Percentiles rank a stretch among this genome's conserved stretches.
Evolutionary conservation across 2,797 vertebrate genomes (phyloP).

Genomic region (Anguilla pacifica): DNA sequence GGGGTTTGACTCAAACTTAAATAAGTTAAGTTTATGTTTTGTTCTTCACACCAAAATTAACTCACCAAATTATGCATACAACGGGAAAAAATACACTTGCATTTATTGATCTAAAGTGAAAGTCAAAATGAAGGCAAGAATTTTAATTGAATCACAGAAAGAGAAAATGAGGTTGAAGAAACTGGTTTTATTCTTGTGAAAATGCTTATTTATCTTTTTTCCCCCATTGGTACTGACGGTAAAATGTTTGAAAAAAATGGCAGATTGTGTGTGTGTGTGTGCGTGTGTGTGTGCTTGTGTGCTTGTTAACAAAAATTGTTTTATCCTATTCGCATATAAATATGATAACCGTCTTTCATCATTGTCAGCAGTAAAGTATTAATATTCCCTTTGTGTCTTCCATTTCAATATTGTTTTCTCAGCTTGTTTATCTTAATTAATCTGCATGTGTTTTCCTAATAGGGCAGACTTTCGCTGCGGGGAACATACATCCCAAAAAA

Average conservation of each 20-base stretch:
- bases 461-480: background rate
- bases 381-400: conserved; percentile 1
- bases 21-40: background rate
- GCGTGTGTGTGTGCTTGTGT: background rate
- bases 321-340: background rate
- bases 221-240: background rate
- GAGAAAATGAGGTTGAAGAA: background rate
- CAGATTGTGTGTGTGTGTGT: background rate
- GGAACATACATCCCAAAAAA: background rate
- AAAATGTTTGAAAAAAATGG: background rate
- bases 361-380: background rate
- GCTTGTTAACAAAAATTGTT: background rate
- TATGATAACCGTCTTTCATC: conserved; percentile 12
- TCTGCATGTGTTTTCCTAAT: background rate
- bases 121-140: background rate
- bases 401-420: conserved; percentile 1
- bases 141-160: background rate
- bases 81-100: no score
- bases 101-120: background rate
- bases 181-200: background rate
- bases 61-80: background rate
- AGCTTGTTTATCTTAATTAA: conserved; percentile 18
- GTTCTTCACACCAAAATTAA: background rate
- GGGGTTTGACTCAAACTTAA: background rate
- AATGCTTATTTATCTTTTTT: background rate